Percentiles rank a stretch among this genome's conserved stretches.
Evolutionary conservation across 2,797 vertebrate genomes (phyloP).

Genomic region (Melanotaenia maccullochi): DNA sequence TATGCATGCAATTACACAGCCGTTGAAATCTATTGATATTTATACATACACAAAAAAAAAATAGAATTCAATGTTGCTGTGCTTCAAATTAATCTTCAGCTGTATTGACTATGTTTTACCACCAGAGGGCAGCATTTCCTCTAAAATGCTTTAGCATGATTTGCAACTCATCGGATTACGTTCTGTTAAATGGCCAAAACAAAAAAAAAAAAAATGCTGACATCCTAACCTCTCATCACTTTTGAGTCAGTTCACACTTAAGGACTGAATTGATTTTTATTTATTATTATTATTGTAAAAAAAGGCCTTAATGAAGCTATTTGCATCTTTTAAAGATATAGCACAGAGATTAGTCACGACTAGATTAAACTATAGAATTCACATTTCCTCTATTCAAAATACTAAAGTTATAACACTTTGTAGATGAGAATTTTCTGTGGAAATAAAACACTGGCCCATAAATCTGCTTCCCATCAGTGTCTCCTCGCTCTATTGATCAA

Average conservation of each 20-base stretch:
- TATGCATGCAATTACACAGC: no score
- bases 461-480: slow-evolving; percentile 33
- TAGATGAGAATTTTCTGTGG: slow-evolving; percentile 8
- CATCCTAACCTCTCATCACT: slow-evolving; percentile 4
- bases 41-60: no score
- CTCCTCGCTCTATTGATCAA: slow-evolving; percentile 48
- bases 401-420: not conserved
- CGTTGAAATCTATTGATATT: no score
- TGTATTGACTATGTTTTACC: slow-evolving; percentile 18
- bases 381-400: not conserved
- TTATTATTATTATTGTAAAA: not conserved
- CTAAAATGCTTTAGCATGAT: not conserved
- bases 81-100: not conserved
- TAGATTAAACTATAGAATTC: not conserved
- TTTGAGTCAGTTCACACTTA: not conserved
- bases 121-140: slow-evolving; percentile 62
- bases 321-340: not conserved
- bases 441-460: slow-evolving; percentile 6
- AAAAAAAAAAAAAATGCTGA: not conserved
- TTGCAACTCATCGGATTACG: no score
- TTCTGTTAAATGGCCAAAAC: not conserved
- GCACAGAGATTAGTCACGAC: not conserved
- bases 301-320: not conserved
- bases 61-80: not conserved
- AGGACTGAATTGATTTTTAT: not conserved